Conservation (phyloP, 2,113 vertebrate species). For the Epinephelus cyanopodus region DNA sequence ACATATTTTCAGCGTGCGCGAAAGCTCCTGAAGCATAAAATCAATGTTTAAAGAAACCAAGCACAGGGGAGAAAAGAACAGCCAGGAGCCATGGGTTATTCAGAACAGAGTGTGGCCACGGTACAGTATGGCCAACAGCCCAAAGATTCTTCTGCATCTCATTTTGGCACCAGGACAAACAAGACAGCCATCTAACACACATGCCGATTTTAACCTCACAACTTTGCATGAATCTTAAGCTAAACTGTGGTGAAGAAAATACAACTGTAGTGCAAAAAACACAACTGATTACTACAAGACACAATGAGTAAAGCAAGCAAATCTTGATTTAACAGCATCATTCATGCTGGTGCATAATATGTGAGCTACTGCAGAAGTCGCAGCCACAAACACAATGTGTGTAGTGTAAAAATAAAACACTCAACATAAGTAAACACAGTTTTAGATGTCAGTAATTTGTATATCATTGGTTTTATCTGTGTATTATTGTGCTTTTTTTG, state of each 20-base stretch:
- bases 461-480: too few species aligned
- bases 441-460: too few species aligned
- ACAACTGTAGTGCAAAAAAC: not conserved
- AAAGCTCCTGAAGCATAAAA: constrained; percentile 47
- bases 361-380: too few species aligned
- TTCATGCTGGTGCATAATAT: too few species aligned
- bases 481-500: too few species aligned
- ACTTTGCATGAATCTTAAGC: not conserved
- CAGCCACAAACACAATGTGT: too few species aligned
- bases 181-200: not conserved
- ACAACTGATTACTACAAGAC: not conserved
- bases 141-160: not conserved
- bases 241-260: not conserved
- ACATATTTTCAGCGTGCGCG: constrained; percentile 2
- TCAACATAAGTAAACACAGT: too few species aligned
- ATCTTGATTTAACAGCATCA: too few species aligned
- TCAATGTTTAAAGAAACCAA: constrained; percentile 54
- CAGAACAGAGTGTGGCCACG: constrained; percentile 10
- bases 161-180: constrained; percentile 2
- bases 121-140: not conserved
- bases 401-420: too few species aligned
- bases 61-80: constrained; percentile 43
- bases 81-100: constrained; percentile 36
- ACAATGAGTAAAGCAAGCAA: too few species aligned
- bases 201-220: constrained; percentile 4